Evolutionary conservation across 1,140 invertebrate genomes (phyloP).

Genomic region (Oncopodura yosiiana): DNA sequence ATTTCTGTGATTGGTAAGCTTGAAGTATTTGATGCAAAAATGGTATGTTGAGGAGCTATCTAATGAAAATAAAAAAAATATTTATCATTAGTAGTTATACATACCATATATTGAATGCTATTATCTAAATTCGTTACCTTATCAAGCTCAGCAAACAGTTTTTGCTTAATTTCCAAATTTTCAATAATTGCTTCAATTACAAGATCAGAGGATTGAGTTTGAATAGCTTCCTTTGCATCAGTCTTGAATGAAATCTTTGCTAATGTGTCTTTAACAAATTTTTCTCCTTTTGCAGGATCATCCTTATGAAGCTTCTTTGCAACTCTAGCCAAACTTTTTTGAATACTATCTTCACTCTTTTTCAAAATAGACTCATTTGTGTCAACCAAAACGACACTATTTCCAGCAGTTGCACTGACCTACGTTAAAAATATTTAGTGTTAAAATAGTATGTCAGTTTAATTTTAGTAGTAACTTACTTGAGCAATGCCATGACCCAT

Average conservation of each 20-base stretch:
- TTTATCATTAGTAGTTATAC: background rate
- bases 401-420: constrained; percentile 62
- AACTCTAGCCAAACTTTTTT: constrained; percentile 48
- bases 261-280: constrained; percentile 55
- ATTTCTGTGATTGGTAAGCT: constrained; percentile 77
- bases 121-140: constrained; percentile 24
- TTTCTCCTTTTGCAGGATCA: constrained; percentile 49
- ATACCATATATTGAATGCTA: background rate
- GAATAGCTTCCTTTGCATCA: constrained; percentile 50
- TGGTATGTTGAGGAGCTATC: constrained; percentile 54
- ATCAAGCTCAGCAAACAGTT: constrained; percentile 57
- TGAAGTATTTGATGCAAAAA: constrained; percentile 82
- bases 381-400: constrained; percentile 66
- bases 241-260: constrained; percentile 51
- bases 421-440: too few species aligned
- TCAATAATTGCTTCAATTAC: constrained; percentile 83
- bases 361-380: constrained; percentile 55
- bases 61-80: constrained; percentile 40
- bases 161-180: constrained; percentile 67
- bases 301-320: constrained; percentile 38
- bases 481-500: constrained; percentile 84
- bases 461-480: too few species aligned
- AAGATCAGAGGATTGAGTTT: constrained; percentile 59
- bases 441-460: too few species aligned
- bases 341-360: constrained; percentile 58